Base-by-base conservation (phyloP, 2,797 vertebrate genomes). In the Decapterus maruadsi region DNA sequence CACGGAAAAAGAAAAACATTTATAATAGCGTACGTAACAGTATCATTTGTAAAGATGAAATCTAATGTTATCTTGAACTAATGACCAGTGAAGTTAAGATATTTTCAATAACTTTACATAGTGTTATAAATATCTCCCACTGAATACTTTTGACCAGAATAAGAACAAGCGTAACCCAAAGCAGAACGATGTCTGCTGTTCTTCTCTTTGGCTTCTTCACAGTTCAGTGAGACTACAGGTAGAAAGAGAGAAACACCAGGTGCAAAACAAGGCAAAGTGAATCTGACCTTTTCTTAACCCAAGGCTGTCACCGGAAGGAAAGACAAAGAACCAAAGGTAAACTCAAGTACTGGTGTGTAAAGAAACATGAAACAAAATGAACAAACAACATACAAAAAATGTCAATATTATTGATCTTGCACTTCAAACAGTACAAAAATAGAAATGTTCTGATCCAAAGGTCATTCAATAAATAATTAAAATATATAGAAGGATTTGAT, bases 371-470 rank as follows among this genome's bases (percentile, higher is more conserved):
- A 54, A 48, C 45, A 71, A 31, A 31, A 57, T 20, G 4, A 54
- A 61, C 13, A 74, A 3, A 51, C 0, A 26, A 80, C 54, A 36
- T 36, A 73, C 45, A 90, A 29, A 78, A 26, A 63, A 76, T 13
- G 16, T 76, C 77, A 77, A 82, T 57, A 84, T 84, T 72, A 90
- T 83, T 77, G 72, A 83, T 76, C 73, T 91, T 63, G 89, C 93
- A 96, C 93, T 96, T 96, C 94, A 96, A 95, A 97, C 95, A 96
- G 95, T 98, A 98, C 94, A 98, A 98, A 99, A 97, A 98, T 98
- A 97, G 93, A 97, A 94, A 78, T 75, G 93, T 96, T 98, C 95
- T 97, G 90, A 96, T 96, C 92, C 95, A 94, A 95, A 95, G 85
- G 90, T 94, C 90, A 93, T 96, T 96, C 93, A 98, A 99, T 99